Base-by-base conservation (phyloP, 2,113 vertebrate species). In the Silurus meridionalis region DNA sequence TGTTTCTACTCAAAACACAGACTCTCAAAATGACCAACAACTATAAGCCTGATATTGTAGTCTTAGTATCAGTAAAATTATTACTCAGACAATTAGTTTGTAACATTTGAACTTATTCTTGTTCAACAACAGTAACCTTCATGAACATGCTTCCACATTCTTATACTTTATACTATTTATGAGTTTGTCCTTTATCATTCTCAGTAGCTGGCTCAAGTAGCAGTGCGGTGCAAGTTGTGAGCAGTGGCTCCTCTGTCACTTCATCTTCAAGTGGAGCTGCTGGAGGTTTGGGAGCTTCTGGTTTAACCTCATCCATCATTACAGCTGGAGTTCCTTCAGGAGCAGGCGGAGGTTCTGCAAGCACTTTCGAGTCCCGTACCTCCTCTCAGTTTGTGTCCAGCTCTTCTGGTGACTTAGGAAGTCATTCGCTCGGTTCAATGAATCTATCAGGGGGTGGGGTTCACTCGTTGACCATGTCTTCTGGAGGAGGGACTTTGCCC, bases 361-460 rank as follows among this genome's bases (percentile, higher is more conserved):
- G 58, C 8, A 25, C 63, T 61, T 85, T 60, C n/a, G 78, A 84
- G 61, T 74, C 72, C 37, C 21, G 14, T 64, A 83, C 77, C 4
- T 85, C 80, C n/a, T 67, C 79, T 67, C 69, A 82, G 80, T 81
- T 87, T 0, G n/a, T 19, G 50, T 84, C 86, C n/a, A 60, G 67
- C 37, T 82, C 82, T 5, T 84, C 85, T 60, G 72, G 21, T 4
- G 80, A 67, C 7, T n/a, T 37, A 8, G 80, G 75, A 7, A 78
- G 53, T 28, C 14, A 17, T 53, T 85, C 84, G 23, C 46, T 14
- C 8, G 75, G 82, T 21, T 84, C 84, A 13, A 63, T 3, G 23
- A 87, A 2, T 81, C 80, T 8, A 83, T 74, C 82, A 90, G 90
- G 10, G 15, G 84, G 84, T 2, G 82, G 60, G 92, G 87, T 17